Evolutionary conservation across 2,113 vertebrate genomes (phyloP).

Genomic region (Sander vitreus): DNA sequence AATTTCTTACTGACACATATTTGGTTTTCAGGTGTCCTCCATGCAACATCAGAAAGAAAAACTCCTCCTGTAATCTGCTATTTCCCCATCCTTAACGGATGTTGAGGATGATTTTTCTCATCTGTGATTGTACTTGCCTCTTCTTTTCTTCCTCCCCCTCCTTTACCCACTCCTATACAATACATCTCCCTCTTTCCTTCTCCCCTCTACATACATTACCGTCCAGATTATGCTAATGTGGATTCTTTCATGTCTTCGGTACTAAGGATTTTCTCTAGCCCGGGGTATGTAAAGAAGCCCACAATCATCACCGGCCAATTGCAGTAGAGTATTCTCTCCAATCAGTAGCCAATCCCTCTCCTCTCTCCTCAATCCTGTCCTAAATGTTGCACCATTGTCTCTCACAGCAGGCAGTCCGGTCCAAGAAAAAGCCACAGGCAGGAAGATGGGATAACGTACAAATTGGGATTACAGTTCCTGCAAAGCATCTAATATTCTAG

Average conservation of each 20-base stretch:
- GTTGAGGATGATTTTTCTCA: conserved; percentile 19
- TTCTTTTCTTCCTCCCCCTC: conserved; percentile 1
- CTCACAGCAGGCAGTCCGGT: conserved; percentile 23
- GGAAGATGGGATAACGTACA: not conserved
- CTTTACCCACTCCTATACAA: conserved; percentile 31
- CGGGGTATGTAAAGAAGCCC: conserved; percentile 59
- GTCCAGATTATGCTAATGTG: conserved; percentile 73
- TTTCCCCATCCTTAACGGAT: conserved; percentile 9
- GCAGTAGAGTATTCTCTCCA: conserved; percentile 34
- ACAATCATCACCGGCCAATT: conserved; percentile 60
- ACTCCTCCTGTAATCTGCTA: conserved; percentile 3
- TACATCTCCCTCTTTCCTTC: conserved; percentile 25
- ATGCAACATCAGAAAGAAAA: not conserved
- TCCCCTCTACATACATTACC: conserved; percentile 56
- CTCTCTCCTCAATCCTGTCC: conserved; percentile 29
- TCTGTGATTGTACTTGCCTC: conserved; percentile 25
- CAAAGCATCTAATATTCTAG: not conserved
- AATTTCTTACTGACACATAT: not conserved
- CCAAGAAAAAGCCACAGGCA: conserved; percentile 5
- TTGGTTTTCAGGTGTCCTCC: not conserved
- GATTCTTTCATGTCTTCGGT: conserved; percentile 70
- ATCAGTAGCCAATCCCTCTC: conserved; percentile 48
- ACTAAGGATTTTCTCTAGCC: conserved; percentile 64
- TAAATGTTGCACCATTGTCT: conserved; percentile 44
- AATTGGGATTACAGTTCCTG: conserved; percentile 22